A percentile compares a stretch with the other conserved stretches of the same genome.
Conservation (phyloP, 1,140 invertebrate species). For the Thaumatotibia leucotreta region DNA sequence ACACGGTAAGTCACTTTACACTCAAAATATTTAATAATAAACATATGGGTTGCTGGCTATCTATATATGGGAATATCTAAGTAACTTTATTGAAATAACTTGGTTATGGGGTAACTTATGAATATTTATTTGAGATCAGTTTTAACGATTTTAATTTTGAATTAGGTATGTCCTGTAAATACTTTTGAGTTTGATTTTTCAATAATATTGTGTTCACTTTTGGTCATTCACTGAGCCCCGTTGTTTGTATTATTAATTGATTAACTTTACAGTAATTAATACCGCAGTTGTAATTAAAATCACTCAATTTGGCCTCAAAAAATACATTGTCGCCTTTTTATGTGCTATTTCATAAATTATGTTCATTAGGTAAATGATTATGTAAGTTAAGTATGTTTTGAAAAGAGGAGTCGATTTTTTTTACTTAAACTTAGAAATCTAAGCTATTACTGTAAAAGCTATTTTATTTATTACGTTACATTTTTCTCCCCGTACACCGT, state of each 20-base stretch:
- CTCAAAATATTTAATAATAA: neutral
- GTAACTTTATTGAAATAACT: neutral
- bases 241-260: constrained; percentile 12
- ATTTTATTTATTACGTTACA: too few relatives aligned
- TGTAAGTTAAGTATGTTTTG: too few relatives aligned
- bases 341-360: too few relatives aligned
- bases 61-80: neutral
- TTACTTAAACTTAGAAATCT: too few relatives aligned
- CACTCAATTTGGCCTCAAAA: neutral
- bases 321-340: neutral
- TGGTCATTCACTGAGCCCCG: constrained; percentile 1
- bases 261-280: constrained; percentile 16
- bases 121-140: constrained; percentile 17
- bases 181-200: constrained; percentile 7
- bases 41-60: neutral
- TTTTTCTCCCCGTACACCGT: too few relatives aligned
- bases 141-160: neutral
- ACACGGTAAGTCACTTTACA: constrained; percentile 27
- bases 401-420: too few relatives aligned
- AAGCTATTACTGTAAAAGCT: too few relatives aligned
- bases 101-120: constrained; percentile 11
- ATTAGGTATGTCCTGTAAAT: constrained; percentile 22
- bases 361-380: too few relatives aligned
- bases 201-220: constrained; percentile 18
- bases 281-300: constrained; percentile 11